A percentile compares a stretch with the other conserved stretches of the same genome.
Conservation (phyloP, 2,888 invertebrate species). For the Mythimna vitellina region DNA sequence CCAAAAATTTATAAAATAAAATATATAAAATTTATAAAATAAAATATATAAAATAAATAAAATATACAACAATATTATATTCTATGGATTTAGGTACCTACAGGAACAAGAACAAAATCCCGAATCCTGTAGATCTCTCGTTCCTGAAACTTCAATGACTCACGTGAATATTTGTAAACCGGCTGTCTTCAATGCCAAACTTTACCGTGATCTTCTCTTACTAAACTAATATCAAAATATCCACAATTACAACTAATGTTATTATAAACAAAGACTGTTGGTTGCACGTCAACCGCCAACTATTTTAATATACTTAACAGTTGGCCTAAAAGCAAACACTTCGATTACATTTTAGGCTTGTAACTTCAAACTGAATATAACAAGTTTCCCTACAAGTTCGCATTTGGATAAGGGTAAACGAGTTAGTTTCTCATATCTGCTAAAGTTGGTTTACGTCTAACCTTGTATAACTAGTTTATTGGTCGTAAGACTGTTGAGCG, state of each 20-base stretch:
- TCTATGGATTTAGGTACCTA: too few species aligned
- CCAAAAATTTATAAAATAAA: too few species aligned
- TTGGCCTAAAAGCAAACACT: conserved; percentile 25
- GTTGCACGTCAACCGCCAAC: conserved; percentile 19
- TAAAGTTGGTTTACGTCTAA: not conserved
- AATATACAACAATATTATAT: too few species aligned
- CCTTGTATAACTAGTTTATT: not conserved
- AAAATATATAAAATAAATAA: too few species aligned
- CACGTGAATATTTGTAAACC: too few species aligned
- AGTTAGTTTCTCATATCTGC: conserved; percentile 5
- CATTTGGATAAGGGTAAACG: not conserved
- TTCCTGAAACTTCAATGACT: too few species aligned
- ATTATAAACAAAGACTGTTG: conserved; percentile 12
- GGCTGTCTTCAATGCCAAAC: not conserved
- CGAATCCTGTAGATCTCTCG: too few species aligned
- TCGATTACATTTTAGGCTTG: conserved; percentile 36
- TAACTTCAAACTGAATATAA: conserved; percentile 5
- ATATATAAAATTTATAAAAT: too few species aligned
- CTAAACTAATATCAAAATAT: not conserved
- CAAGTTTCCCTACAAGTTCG: conserved; percentile 1
- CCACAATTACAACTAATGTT: conserved; percentile 16
- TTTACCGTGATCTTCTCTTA: not conserved
- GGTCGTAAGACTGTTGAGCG: too few species aligned
- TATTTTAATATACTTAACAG: conserved; percentile 38
- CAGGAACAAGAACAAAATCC: too few species aligned